Evolutionary conservation across 2,113 vertebrate species (phyloP).

Genomic region (Pelecanus crispus): DNA sequence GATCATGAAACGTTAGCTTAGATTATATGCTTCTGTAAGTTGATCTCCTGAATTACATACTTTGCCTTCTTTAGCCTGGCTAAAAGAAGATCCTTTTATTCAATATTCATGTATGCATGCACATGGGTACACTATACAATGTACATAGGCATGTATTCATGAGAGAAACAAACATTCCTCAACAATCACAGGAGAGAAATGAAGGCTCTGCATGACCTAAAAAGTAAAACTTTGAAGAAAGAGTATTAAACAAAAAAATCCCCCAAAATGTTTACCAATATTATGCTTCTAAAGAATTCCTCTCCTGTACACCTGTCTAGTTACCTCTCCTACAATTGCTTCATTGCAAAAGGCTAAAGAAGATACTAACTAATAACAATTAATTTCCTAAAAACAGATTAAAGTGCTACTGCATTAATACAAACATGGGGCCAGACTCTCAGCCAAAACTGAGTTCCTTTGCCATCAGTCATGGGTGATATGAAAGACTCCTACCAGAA

Average conservation of each 20-base stretch:
- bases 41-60: neutral
- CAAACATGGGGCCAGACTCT: neutral
- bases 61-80: neutral
- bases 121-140: accelerated
- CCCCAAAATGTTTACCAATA: neutral
- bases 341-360: neutral
- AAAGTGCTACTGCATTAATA: neutral
- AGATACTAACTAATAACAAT: neutral
- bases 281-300: neutral
- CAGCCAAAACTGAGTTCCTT: neutral
- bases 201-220: neutral
- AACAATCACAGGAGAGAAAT: neutral
- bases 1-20: neutral
- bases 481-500: neutral
- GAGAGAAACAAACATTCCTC: neutral
- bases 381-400: neutral
- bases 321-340: neutral
- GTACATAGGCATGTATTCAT: neutral
- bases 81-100: neutral
- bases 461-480: neutral
- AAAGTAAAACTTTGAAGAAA: neutral
- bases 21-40: neutral
- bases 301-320: neutral
- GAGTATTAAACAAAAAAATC: neutral
- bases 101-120: neutral